Base-by-base conservation (phyloP, 2,113 vertebrate species). In the Piprites chloris region DNA sequence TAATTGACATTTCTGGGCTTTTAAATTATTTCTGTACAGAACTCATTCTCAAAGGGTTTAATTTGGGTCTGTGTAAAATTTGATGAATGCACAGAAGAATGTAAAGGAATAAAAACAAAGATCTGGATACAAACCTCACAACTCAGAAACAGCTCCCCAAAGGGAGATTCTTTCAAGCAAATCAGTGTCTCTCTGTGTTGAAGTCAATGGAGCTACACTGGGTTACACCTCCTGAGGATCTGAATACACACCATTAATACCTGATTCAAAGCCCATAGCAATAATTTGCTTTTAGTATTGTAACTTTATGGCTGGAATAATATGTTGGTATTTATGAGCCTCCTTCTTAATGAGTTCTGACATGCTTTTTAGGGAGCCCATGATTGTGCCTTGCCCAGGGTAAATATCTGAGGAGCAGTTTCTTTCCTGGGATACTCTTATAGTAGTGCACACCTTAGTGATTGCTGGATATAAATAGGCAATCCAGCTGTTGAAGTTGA, bases 311-410 rank as follows among this genome's bases (percentile, higher is more conserved):
- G 47, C 35, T 90, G 67, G 52, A 78, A 80, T 84, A 91, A 93
- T 86, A 68, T 92, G 59, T 44, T 86, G 47, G 47, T 90, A 95
- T 96, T 90, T 95, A 86, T 80, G 27, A 94, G 26, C 39, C 12
- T 80, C 30, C 35, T 97, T 74, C 76, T 83, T 90, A 96, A 95
- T 67, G 75, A 94, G 50, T 80, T 94, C 84, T 93, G 85, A 83
- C 82, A 16, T 28, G 14, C 82, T 89, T 85, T 14, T 56, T 85
- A 73, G 53, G 74, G 37, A 95, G 41, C 26, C 46, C 85, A n/a
- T 79, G 87, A 42, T 87, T 15, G 1, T 37, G 46, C 32, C 27
- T 72, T 53, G 41, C 46, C n/a, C 39, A 41, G 72, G 58, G 71
- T 93, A 55, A 73, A 78, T 77, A 75, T 74, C 93, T 32, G 39